Base-by-base conservation (phyloP, 2,888 invertebrate species). In the Watsonalla binaria region DNA sequence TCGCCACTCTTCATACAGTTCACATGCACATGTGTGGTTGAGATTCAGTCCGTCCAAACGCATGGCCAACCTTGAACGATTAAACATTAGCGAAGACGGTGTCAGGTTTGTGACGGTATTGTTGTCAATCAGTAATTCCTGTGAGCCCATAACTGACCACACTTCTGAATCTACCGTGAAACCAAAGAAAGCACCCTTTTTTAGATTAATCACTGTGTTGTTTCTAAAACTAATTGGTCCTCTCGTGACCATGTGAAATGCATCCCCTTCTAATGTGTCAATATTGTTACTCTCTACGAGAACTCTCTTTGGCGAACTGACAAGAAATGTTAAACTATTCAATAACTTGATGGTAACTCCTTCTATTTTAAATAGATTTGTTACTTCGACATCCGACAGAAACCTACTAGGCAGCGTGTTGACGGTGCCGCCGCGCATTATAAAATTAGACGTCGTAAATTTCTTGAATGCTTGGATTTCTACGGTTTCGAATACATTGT, bases 381-480 rank as follows among this genome's bases (percentile, higher is more conserved):
- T 91, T 45, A 96, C 93, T 68, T 94, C 94, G 51, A 96, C 86
- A 67, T 96, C 95, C 55, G 95, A 94, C 74, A 96, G 92, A 55
- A 94, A 92, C 58, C 95, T 92, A 65, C 95, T 95, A 5, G 95
- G 95, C 56, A 96, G 77, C 51, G 86, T 88, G 35, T 86, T 82
- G 49, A 95, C 92, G 9, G 73, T 82, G 24, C 94, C 93, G 5
- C 94, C 93, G 46, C 91, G 90, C 51, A 96, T 80, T 61, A 92
- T 86, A 60, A 96, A 91, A 62, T 92, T 92, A 42, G 92, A 92
- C 0, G 94, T 93, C 34, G 93, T 92, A 72, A 96, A 95, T 81
- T 95, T 95, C 72, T 96, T 96, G 70, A 96, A 96, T 2, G 95
- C 93, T 82, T 96, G 93, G 46, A 92, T 92, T 63, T 94, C 94